phyloP scores from a whole-genome alignment of 2,113 vertebrate species.

The Marcusenius ussheri region DNA sequence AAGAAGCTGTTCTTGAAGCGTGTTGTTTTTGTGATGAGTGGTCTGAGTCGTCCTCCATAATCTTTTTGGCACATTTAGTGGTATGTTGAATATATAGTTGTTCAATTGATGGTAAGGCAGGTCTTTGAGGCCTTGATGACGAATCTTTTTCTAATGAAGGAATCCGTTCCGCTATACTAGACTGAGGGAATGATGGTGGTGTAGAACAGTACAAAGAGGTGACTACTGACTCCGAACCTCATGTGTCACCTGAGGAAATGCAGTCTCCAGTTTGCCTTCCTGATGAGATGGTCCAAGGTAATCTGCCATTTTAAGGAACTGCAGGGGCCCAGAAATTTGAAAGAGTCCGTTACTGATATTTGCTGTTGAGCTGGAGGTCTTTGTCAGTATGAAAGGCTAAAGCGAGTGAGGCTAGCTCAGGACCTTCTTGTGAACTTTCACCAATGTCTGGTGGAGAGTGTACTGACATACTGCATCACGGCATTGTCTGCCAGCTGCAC shows the following conservation, averaged over 20 bases:
- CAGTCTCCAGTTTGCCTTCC: not conserved
- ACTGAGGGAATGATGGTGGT: not conserved
- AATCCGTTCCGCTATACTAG: not conserved
- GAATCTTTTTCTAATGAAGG: not conserved
- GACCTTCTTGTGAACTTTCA: not conserved
- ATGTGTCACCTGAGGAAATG: not conserved
- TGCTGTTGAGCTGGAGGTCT: not conserved
- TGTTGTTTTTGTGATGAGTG: not conserved
- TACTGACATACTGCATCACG: not conserved
- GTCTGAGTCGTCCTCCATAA: not conserved
- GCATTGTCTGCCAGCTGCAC: not conserved
- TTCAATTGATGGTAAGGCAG: not conserved
- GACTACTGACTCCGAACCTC: not conserved
- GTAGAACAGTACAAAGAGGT: not conserved
- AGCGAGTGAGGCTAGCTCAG: not conserved
- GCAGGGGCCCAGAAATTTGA: not conserved
- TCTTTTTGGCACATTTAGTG: not conserved
- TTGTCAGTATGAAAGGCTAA: not conserved
- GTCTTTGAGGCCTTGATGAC: not conserved
- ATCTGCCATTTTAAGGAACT: not conserved
- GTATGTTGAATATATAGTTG: not conserved
- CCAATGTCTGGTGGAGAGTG: not conserved
- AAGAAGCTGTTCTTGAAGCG: not conserved
- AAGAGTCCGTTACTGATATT: not conserved
- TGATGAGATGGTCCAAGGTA: not conserved